Conservation (phyloP, 2,888 invertebrate species). For the Watsonalla binaria region DNA sequence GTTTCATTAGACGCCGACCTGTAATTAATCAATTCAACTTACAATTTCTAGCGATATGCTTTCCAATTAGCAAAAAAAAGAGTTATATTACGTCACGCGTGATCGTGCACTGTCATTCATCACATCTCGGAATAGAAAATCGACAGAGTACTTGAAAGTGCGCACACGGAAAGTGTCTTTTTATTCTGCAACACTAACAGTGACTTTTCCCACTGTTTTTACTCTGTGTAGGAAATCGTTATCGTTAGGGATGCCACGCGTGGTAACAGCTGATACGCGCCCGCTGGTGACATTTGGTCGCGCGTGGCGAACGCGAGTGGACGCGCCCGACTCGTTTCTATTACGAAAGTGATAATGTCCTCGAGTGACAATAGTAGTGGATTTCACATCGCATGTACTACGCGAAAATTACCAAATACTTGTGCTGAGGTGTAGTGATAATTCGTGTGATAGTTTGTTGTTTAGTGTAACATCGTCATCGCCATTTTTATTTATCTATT, state of each 20-base stretch:
- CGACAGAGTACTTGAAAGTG: constrained; percentile 9
- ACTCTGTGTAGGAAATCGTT: constrained; percentile 26
- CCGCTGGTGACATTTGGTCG: constrained; percentile 31
- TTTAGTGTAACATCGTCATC: constrained; percentile 26
- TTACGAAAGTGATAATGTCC: not conserved
- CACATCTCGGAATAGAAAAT: not conserved
- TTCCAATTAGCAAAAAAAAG: too few relatives aligned
- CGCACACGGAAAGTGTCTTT: constrained; percentile 42
- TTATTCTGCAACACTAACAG: constrained; percentile 8
- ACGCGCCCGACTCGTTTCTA: constrained; percentile 18
- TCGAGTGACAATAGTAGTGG: constrained; percentile 12
- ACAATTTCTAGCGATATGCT: too few relatives aligned
- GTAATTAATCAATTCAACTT: too few relatives aligned
- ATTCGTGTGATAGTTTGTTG: constrained; percentile 17
- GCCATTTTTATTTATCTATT: constrained; percentile 24
- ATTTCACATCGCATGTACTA: constrained; percentile 2
- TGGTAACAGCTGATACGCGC: constrained; percentile 4
- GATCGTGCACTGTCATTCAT: not conserved
- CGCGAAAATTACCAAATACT: constrained; percentile 6
- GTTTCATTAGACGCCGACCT: too few relatives aligned
- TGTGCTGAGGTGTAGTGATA: constrained; percentile 22
- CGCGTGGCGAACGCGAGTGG: constrained; percentile 31
- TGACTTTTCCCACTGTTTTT: constrained; percentile 28
- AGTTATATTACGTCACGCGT: not conserved
- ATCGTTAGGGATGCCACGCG: constrained; percentile 22